phyloP scores from a whole-genome alignment of 2,113 vertebrate species.

The Chionomys nivalis region DNA sequence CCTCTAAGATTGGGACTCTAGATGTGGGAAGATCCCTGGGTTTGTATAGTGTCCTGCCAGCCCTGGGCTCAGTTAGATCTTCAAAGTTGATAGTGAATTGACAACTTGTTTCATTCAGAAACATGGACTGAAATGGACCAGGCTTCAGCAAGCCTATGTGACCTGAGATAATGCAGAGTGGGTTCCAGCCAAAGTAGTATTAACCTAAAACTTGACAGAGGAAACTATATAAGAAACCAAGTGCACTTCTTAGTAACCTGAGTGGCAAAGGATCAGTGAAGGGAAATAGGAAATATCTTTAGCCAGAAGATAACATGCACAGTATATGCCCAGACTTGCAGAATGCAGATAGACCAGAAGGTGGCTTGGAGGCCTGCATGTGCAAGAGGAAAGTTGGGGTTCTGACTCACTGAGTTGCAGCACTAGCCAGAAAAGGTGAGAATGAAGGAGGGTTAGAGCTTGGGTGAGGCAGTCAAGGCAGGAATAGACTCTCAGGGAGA shows the following conservation, averaged over 20 bases:
- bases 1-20: neutral
- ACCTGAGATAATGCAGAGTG: accelerated
- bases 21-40: neutral
- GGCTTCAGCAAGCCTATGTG: neutral
- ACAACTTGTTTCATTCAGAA: accelerated
- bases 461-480: neutral
- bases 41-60: neutral
- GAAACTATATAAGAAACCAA: neutral
- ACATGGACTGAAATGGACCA: neutral
- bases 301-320: neutral
- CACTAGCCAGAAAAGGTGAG: neutral
- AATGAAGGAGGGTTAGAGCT: neutral
- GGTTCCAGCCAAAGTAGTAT: neutral
- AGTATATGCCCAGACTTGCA: neutral
- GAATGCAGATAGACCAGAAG: too few species aligned
- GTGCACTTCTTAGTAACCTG: neutral
- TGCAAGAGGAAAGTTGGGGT: neutral
- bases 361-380: neutral
- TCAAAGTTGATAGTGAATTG: neutral
- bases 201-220: neutral
- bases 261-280: neutral
- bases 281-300: neutral
- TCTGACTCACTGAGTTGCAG: neutral
- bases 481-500: neutral
- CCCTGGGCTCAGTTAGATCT: neutral